phyloP scores from a whole-genome alignment of 1,140 invertebrate genomes.

The Trachelipus rathkii region DNA sequence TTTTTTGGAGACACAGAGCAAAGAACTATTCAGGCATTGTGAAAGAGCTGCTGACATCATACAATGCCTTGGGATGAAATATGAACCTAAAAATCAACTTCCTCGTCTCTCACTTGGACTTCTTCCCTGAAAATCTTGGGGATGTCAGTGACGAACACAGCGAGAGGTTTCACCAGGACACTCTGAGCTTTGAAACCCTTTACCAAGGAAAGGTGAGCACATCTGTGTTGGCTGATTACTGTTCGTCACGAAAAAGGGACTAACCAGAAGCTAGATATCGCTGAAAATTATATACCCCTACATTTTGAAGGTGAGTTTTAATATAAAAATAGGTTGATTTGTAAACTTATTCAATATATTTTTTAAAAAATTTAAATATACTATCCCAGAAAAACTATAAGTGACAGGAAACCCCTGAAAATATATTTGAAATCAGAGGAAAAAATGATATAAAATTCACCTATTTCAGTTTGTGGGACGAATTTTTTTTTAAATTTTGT shows the following conservation, averaged over 20 bases:
- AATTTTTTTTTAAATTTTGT: slow-evolving; percentile 11
- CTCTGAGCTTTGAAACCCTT: background rate
- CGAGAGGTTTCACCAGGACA: background rate
- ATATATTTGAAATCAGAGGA: slow-evolving; percentile 12
- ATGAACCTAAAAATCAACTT: slow-evolving; percentile 17
- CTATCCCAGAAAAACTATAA: slow-evolving; percentile 10
- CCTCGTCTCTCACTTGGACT: slow-evolving; percentile 20
- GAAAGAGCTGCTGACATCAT: background rate
- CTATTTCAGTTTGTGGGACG: slow-evolving; percentile 8
- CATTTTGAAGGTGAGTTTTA: slow-evolving; percentile 26
- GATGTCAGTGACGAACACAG: slow-evolving; percentile 10
- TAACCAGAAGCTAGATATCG: slow-evolving; percentile 9
- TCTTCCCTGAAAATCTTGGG: slow-evolving; percentile 11
- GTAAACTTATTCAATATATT: slow-evolving; percentile 11
- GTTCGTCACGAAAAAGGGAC: background rate
- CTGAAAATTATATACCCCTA: slow-evolving; percentile 16
- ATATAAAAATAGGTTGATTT: slow-evolving; percentile 6
- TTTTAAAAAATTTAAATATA: slow-evolving; percentile 9
- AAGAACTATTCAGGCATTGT: background rate
- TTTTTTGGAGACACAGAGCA: background rate
- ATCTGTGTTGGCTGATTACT: background rate
- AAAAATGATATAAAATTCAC: slow-evolving; percentile 8
- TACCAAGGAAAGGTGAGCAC: slow-evolving; percentile 19
- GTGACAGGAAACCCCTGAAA: background rate
- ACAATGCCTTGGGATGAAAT: slow-evolving; percentile 12